phyloP scores from a whole-genome alignment of 2,113 vertebrate species.

The Hiodon tergisus region DNA sequence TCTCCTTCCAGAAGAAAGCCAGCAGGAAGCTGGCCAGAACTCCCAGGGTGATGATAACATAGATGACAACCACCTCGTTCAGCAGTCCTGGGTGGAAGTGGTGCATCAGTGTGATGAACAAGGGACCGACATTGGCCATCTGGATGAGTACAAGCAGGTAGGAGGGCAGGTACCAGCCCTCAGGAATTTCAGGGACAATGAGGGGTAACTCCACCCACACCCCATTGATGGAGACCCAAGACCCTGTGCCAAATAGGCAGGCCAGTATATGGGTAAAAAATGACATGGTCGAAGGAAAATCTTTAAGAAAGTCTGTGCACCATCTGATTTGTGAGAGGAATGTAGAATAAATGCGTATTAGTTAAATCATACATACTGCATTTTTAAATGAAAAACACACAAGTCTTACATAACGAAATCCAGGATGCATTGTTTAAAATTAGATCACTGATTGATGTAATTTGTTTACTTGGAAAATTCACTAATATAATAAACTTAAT shows the following conservation, averaged over 20 bases:
- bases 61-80: slow-evolving; percentile 56
- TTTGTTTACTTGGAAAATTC: too few relatives aligned
- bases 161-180: slow-evolving; percentile 76
- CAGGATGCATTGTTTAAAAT: neutral
- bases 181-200: slow-evolving; percentile 64
- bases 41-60: slow-evolving; percentile 58
- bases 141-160: slow-evolving; percentile 73
- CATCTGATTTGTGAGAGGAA: neutral
- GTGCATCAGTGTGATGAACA: slow-evolving; percentile 66
- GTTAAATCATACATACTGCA: neutral
- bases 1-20: slow-evolving; percentile 70
- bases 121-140: slow-evolving; percentile 70
- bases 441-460: too few relatives aligned
- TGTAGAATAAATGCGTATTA: neutral
- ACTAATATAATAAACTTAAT: too few relatives aligned
- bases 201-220: slow-evolving; percentile 77
- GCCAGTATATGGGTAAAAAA: slow-evolving; percentile 63
- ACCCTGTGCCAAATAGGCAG: slow-evolving; percentile 69
- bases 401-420: neutral
- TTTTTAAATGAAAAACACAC: neutral
- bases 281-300: slow-evolving; percentile 44
- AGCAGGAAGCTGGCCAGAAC: slow-evolving; percentile 58
- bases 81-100: slow-evolving; percentile 55
- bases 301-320: neutral
- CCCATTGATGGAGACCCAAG: slow-evolving; percentile 78